Evolutionary conservation across 2,888 invertebrate species (phyloP).

Genomic region (Scotopteryx bipunctaria): DNA sequence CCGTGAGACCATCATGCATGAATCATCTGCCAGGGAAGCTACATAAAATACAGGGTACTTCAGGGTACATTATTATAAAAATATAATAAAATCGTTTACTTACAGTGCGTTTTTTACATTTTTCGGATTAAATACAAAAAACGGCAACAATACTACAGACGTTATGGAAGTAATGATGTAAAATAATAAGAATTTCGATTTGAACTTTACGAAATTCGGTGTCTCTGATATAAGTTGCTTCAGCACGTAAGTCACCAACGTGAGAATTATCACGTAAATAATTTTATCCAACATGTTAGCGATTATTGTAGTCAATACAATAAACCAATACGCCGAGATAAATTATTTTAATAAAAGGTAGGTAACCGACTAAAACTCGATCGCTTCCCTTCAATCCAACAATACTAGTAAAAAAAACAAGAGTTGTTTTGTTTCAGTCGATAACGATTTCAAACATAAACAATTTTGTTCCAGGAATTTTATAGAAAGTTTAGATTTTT

Average conservation of each 20-base stretch:
- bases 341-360: no score
- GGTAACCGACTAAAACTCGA: constrained; percentile 4
- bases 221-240: constrained; percentile 79
- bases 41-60: background rate
- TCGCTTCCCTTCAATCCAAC: constrained; percentile 11
- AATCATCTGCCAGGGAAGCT: background rate
- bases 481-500: background rate
- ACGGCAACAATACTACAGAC: constrained; percentile 70
- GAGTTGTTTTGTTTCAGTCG: constrained; percentile 1
- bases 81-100: constrained; percentile 51
- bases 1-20: background rate
- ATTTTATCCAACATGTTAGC: constrained; percentile 72
- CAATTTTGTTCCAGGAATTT: background rate
- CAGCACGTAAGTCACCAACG: constrained; percentile 67
- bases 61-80: background rate
- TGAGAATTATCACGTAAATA: constrained; percentile 64
- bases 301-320: constrained; percentile 12
- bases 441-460: background rate
- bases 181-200: constrained; percentile 77
- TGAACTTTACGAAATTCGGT: constrained; percentile 77
- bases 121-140: constrained; percentile 78
- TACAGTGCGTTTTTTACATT: constrained; percentile 81
- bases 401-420: constrained; percentile 1
- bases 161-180: constrained; percentile 72
- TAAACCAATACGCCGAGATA: background rate